Evolutionary conservation across 1,140 invertebrate species (phyloP), one percentile per base, ranked within the genome.

Genomic region (Drosophila novamexicana): DNA sequence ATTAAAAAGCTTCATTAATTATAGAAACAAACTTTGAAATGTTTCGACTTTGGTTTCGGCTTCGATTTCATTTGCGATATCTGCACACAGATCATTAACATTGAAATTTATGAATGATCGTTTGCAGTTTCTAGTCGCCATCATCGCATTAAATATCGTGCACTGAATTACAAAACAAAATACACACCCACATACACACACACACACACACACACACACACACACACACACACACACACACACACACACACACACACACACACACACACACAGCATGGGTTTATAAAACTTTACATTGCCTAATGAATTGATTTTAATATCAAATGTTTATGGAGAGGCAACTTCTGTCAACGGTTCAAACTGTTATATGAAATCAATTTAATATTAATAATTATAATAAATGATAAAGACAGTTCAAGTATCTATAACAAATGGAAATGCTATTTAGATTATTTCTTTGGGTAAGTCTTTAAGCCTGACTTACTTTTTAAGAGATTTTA

Each of bases 31-130:
- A 74, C 77, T 61, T 75, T 71, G 61, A 80, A 71, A 79, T 56
- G 50, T 63, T 68, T 76, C 42, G 37, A 77, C 61, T 75, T 75
- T 7, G 42, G 37, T 58, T 64, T 69, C 42, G 16, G 47, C 63
- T 81, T 66, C 42, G 49, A 52, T 58, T 69, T 69, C 69, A 59
- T 49, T 67, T 71, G 45, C 56, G 56, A 72, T 71, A 62, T 66
- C 63, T 63, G 52, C 71, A 74, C 57, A 61, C 52, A 47, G 58
- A 80, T 78, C 74, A 77, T 84, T 78, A 75, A 53, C 73, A 53
- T 54, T 67, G 69, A 84, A 80, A 74, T 88, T 84, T 89, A 84
- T 88, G 77, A 89, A 83, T 80, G 79, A 81, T 76, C 74, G 52
- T 73, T 63, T 63, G 12, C 57, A 65, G 45, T 66, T 61, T 54